These are phyloP conservation scores for Unio pictorum DNA, from an alignment of 2,888 invertebrate genomes.

Conservation along the genomic window DNA sequence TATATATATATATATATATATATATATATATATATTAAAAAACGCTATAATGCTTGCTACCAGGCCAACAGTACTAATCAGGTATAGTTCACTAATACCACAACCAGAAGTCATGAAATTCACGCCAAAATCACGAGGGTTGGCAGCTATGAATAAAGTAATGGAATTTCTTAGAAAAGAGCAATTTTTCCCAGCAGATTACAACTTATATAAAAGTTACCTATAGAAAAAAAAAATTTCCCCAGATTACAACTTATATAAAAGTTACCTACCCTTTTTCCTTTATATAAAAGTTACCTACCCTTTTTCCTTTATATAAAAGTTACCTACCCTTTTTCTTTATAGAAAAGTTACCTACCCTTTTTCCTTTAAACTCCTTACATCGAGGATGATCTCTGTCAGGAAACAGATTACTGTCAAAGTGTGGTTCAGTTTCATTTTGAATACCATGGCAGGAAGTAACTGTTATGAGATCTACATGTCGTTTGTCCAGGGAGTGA, in stretches of 20 bases:
- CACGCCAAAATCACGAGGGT: too few species aligned
- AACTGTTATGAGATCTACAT: slow-evolving; percentile 87
- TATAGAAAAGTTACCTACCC: too few species aligned
- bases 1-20: too few species aligned
- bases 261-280: slow-evolving; percentile 45
- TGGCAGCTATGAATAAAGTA: too few species aligned
- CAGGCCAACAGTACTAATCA: too few species aligned
- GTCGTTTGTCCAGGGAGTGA: slow-evolving; percentile 83
- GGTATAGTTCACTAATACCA: too few species aligned
- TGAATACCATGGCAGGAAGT: slow-evolving; percentile 85
- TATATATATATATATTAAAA: too few species aligned
- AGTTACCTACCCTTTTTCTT: too few species aligned
- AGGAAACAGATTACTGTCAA: slow-evolving; percentile 77
- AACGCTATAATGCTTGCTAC: too few species aligned
- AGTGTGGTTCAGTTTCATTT: slow-evolving; percentile 79
- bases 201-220: slow-evolving; percentile 6
- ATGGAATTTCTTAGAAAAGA: not conserved
- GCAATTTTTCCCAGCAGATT: not conserved
- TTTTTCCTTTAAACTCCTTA: slow-evolving; percentile 78
- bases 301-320: too few species aligned
- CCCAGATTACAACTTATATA: not conserved
- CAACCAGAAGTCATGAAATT: too few species aligned
- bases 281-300: too few species aligned
- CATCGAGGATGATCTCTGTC: slow-evolving; percentile 80
- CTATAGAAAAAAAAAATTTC: slow-evolving; percentile 23